A percentile compares a stretch with the other conserved stretches of the same genome.
Conservation (phyloP, 1,140 invertebrate species). For the Babylonia areolata region DNA sequence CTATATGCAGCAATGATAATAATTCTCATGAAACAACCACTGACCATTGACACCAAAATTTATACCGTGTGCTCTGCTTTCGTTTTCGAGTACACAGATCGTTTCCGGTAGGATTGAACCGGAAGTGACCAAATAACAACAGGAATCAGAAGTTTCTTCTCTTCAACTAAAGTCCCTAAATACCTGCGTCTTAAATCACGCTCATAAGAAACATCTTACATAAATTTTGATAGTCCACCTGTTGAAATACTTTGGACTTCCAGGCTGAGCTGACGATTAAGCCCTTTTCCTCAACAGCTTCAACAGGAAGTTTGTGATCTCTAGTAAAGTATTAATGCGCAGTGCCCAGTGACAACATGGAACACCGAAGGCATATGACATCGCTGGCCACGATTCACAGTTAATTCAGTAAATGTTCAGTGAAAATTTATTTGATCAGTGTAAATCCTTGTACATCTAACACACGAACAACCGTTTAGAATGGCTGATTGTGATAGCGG, state of each 20-base stretch:
- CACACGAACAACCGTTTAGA: not conserved
- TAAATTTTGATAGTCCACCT: not conserved
- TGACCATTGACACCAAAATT: too few relatives aligned
- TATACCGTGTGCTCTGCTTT: too few relatives aligned
- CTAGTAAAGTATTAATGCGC: not conserved
- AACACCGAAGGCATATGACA: not conserved
- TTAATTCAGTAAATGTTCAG: not conserved
- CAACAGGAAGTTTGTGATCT: slow-evolving; percentile 31
- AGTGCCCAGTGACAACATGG: slow-evolving; percentile 5
- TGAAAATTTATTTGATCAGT: slow-evolving; percentile 35
- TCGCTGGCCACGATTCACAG: not conserved
- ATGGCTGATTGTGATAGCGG: slow-evolving; percentile 37
- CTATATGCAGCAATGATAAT: too few relatives aligned
- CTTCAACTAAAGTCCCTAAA: not conserved
- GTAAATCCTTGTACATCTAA: slow-evolving; percentile 44
- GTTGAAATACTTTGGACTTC: not conserved
- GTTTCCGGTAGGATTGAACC: not conserved
- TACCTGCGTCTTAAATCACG: not conserved
- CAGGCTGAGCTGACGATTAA: too few relatives aligned
- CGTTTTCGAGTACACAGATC: too few relatives aligned
- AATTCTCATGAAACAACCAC: too few relatives aligned
- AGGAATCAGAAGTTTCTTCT: not conserved
- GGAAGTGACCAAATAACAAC: slow-evolving; percentile 14
- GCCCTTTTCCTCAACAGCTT: not conserved
- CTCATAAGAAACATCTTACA: not conserved